These are phyloP conservation scores for Cololabis saira DNA, from an alignment of 2,113 vertebrate species.

Conservation along the genomic window DNA sequence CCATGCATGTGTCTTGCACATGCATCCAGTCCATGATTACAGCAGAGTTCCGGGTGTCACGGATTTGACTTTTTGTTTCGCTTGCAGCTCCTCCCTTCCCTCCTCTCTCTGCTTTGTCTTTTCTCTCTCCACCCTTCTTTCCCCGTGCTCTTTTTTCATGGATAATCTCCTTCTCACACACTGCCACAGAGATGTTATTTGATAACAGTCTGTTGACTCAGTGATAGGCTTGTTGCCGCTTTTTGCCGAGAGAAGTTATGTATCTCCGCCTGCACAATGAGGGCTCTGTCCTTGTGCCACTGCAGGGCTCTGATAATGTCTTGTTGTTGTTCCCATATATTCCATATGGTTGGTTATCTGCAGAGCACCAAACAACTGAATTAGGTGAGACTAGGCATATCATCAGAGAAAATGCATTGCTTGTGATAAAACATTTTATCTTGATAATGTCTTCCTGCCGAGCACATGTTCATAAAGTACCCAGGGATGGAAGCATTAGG, in stretches of 20 bases:
- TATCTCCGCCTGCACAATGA: conserved; percentile 39
- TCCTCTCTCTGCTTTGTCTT: conserved; percentile 6
- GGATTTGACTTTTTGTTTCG: conserved; percentile 46
- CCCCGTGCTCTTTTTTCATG: not conserved
- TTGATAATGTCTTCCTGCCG: conserved; percentile 4
- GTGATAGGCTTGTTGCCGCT: conserved; percentile 32
- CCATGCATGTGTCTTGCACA: conserved; percentile 6
- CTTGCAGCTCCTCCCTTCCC: conserved; percentile 36
- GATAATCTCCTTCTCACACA: conserved; percentile 34
- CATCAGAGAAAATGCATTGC: conserved; percentile 18
- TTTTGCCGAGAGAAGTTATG: conserved; percentile 26
- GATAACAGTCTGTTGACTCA: conserved; percentile 56
- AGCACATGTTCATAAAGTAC: conserved; percentile 58
- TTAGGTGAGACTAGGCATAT: conserved; percentile 17
- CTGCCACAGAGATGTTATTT: conserved; percentile 33
- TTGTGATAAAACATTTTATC: conserved; percentile 2
- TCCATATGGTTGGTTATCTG: conserved; percentile 42
- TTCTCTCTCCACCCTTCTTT: conserved; percentile 9
- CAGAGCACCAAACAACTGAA: conserved; percentile 25
- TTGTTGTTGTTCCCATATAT: conserved; percentile 24
- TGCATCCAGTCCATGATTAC: conserved; percentile 22
- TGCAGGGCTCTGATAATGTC: conserved; percentile 41
- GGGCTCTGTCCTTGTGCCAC: conserved; percentile 16
- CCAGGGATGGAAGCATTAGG: conserved; percentile 42
- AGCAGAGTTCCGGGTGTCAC: conserved; percentile 39